Percentiles rank a stretch among this genome's conserved stretches.
Evolutionary conservation across 1,140 invertebrate species (phyloP).

Genomic region (Dinothrombium tinctorium): DNA sequence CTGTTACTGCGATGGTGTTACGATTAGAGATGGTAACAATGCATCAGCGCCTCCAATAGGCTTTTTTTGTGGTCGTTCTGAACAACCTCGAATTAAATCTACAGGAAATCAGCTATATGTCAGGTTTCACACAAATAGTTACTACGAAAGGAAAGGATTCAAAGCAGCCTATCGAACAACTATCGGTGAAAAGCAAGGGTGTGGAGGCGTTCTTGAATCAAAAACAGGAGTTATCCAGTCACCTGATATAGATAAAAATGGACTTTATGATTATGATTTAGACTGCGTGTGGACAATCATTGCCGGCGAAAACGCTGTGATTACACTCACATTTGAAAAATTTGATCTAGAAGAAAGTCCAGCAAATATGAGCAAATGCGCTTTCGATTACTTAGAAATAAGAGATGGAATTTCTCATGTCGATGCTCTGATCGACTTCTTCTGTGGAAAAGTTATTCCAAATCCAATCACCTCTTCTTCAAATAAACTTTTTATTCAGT

Average conservation of each 20-base stretch:
- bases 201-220: constrained; percentile 33
- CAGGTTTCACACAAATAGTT: constrained; percentile 26
- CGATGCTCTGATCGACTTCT: constrained; percentile 32
- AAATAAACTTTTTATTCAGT: constrained; percentile 77
- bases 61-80: constrained; percentile 33
- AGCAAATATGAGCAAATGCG: constrained; percentile 18
- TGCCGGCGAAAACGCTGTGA: constrained; percentile 23
- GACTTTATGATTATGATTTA: constrained; percentile 31
- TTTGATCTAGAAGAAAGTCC: constrained; percentile 25
- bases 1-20: constrained; percentile 30
- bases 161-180: constrained; percentile 31
- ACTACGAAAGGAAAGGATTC: constrained; percentile 28
- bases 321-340: constrained; percentile 30
- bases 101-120: constrained; percentile 29
- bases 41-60: constrained; percentile 29
- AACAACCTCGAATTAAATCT: constrained; percentile 30
- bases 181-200: constrained; percentile 29
- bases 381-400: constrained; percentile 29
- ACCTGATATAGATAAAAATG: constrained; percentile 26
- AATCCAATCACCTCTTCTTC: constrained; percentile 59
- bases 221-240: constrained; percentile 20
- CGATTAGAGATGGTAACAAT: constrained; percentile 34
- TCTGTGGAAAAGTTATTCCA: constrained; percentile 41
- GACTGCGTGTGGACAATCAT: constrained; percentile 34
- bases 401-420: constrained; percentile 37